Conservation (phyloP, 2,113 vertebrate genomes). For the Planiliza haematocheilus region DNA sequence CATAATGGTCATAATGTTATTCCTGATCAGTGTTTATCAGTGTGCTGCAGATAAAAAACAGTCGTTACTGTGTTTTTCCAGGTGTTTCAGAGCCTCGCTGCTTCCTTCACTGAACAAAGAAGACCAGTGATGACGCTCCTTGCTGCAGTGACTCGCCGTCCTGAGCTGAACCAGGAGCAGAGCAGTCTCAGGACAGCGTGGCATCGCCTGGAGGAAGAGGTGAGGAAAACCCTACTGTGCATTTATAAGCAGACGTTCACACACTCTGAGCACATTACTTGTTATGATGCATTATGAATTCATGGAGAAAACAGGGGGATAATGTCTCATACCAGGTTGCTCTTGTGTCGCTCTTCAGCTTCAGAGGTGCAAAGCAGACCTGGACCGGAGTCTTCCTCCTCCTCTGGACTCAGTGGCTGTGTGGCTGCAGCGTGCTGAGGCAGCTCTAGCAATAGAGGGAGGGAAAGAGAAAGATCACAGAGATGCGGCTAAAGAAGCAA, state of each 20-base stretch:
- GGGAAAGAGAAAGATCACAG: constrained; percentile 22
- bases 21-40: no score
- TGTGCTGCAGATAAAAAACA: no score
- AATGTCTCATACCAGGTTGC: no score
- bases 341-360: constrained; percentile 42
- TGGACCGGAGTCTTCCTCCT: constrained; percentile 59
- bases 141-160: constrained; percentile 22
- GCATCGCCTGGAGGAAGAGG: constrained; percentile 57
- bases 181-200: constrained; percentile 30
- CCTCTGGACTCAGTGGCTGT: constrained; percentile 55
- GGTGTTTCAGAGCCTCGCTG: constrained; percentile 47
- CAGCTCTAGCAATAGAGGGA: constrained; percentile 15
- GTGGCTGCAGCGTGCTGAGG: constrained; percentile 63
- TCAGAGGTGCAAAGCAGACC: constrained; percentile 47
- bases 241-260: neutral
- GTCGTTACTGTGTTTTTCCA: constrained; percentile 9
- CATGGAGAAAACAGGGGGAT: no score
- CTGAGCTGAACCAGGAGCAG: constrained; percentile 54
- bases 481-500: constrained; percentile 52
- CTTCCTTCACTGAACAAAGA: constrained; percentile 54
- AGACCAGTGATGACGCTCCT: constrained; percentile 55
- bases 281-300: no score
- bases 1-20: no score
- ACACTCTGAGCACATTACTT: no score
- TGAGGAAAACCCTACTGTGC: constrained; percentile 10